Evolutionary conservation across 2,888 invertebrate species (phyloP).

Genomic region (Zaprionus lineosus): DNA sequence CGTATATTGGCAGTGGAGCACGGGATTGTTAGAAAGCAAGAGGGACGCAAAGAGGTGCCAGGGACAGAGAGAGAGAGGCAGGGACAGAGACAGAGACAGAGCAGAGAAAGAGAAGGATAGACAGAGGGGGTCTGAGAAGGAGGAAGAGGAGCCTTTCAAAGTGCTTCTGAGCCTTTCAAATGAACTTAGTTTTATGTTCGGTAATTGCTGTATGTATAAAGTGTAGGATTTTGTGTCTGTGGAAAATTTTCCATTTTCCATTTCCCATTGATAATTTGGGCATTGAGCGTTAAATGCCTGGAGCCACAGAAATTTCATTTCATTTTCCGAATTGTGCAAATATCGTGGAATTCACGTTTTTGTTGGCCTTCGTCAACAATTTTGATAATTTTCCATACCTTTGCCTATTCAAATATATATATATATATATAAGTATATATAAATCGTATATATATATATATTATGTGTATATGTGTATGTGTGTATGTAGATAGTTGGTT

Average conservation of each 20-base stretch:
- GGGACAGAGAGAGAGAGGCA: too few relatives aligned
- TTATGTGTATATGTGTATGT: too few relatives aligned
- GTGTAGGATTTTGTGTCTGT: constrained; percentile 10
- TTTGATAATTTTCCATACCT: constrained; percentile 7
- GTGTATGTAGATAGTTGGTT: too few relatives aligned
- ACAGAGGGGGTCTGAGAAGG: too few relatives aligned
- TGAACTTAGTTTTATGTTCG: constrained; percentile 22
- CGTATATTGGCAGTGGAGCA: constrained; percentile 4
- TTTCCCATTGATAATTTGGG: constrained; percentile 32
- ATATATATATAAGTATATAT: too few relatives aligned
- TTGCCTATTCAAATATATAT: too few relatives aligned
- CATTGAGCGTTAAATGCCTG: constrained; percentile 21
- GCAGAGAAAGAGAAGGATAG: too few relatives aligned
- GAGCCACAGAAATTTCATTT: constrained; percentile 7
- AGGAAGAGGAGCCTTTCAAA: constrained; percentile 6
- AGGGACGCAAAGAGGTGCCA: too few relatives aligned
- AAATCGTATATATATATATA: too few relatives aligned
- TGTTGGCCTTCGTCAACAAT: constrained; percentile 9
- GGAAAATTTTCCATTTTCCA: not conserved
- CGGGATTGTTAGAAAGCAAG: too few relatives aligned
- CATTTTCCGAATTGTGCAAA: constrained; percentile 10
- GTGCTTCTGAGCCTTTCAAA: constrained; percentile 16
- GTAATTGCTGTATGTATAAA: constrained; percentile 35
- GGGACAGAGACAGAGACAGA: too few relatives aligned
- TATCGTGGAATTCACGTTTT: not conserved